Evolutionary conservation across 2,888 invertebrate species (phyloP).

Genomic region (Adelognathus sp.): DNA sequence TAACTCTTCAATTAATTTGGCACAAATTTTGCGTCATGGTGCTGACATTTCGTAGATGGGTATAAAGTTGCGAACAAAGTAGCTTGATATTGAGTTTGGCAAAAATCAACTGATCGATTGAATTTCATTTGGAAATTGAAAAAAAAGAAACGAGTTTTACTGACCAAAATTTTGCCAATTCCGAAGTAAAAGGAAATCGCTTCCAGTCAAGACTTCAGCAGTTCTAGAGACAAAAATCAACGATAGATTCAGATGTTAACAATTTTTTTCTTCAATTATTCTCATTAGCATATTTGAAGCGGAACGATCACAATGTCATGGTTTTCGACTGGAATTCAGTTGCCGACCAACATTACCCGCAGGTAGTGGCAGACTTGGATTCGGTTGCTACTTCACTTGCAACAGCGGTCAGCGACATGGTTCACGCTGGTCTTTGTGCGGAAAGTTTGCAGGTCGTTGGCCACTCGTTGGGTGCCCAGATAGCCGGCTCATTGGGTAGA

Average conservation of each 20-base stretch:
- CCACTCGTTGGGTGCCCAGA: conserved; percentile 74
- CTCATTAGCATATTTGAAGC: conserved; percentile 78
- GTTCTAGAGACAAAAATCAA: no score
- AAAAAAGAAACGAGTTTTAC: no score
- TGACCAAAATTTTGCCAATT: no score
- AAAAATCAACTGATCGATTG: no score
- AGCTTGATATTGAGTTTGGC: no score
- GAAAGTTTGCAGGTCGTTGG: conserved; percentile 70
- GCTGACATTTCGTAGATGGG: no score
- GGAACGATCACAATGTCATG: conserved; percentile 79
- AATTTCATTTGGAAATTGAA: no score
- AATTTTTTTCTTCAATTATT: neutral
- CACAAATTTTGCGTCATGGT: no score
- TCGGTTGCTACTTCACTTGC: conserved; percentile 66
- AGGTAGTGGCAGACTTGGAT: conserved; percentile 59
- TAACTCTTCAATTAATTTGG: no score
- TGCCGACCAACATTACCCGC: conserved; percentile 79
- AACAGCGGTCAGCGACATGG: conserved; percentile 64
- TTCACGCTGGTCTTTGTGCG: conserved; percentile 58
- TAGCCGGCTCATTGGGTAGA: conserved; percentile 68
- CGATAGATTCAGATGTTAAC: neutral
- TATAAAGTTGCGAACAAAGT: no score
- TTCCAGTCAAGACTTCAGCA: no score
- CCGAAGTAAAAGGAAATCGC: no score
- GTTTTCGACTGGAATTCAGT: conserved; percentile 81